A percentile compares a stretch with the other conserved stretches of the same genome.
These are phyloP conservation scores for Acromyrmex heyeri DNA, from an alignment of 1,140 invertebrate genomes.

Conservation along the genomic window DNA sequence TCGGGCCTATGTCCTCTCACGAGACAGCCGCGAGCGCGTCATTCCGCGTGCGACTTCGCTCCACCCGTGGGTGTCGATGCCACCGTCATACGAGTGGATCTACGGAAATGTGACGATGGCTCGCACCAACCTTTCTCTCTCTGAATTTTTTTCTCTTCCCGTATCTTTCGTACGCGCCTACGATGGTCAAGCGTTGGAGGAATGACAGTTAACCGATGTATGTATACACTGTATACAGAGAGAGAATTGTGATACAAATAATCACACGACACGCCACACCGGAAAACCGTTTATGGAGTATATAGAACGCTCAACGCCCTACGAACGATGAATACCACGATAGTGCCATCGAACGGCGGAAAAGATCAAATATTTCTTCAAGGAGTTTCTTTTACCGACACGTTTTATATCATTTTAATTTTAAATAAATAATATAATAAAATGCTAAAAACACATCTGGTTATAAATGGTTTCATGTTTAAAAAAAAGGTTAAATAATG, in stretches of 20 bases:
- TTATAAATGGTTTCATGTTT: neutral
- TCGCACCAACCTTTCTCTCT: neutral
- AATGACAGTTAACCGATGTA: neutral
- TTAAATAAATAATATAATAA: neutral
- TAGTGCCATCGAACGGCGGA: neutral
- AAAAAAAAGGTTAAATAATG: neutral
- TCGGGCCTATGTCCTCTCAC: neutral
- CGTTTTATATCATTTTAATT: neutral
- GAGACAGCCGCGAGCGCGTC: conserved; percentile 11
- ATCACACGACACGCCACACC: neutral
- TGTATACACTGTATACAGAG: no score
- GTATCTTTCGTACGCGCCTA: neutral
- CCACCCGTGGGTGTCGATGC: conserved; percentile 25
- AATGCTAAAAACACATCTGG: neutral
- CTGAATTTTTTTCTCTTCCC: neutral
- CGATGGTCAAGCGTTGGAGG: neutral
- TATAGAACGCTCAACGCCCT: neutral
- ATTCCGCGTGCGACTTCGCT: conserved; percentile 12
- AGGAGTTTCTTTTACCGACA: neutral
- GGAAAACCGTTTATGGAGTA: neutral
- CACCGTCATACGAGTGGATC: neutral
- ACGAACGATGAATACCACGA: neutral
- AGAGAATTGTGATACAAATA: conserved; percentile 29
- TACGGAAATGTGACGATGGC: neutral
- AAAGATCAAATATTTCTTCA: neutral